These are phyloP conservation scores for Bubo bubo DNA, from an alignment of 2,113 vertebrate species.

Conservation along the genomic window DNA sequence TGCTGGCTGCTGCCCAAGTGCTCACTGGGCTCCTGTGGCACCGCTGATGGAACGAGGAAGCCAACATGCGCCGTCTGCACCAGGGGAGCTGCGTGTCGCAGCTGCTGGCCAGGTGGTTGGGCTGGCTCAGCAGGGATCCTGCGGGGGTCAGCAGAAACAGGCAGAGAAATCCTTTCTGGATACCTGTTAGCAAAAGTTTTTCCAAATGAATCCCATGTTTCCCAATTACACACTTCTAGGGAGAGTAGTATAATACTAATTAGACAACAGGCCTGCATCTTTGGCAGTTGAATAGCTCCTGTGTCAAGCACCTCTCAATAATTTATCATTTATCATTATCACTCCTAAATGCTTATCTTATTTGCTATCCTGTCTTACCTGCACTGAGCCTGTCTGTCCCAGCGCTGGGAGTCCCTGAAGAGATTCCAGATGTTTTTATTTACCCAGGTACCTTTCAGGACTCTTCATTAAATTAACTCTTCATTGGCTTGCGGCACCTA, in stretches of 20 bases:
- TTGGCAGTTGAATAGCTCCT: not conserved
- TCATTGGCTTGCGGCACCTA: not conserved
- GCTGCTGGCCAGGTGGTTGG: not conserved
- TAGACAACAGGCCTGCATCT: not conserved
- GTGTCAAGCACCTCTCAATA: not conserved
- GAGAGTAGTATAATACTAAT: not conserved
- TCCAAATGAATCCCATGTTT: accelerated
- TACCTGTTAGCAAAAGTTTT: not conserved
- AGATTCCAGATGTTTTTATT: slow-evolving; percentile 11
- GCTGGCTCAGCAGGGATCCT: not conserved
- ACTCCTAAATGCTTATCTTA: not conserved
- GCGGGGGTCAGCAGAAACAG: not conserved
- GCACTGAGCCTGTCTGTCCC: not conserved
- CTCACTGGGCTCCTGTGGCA: not conserved
- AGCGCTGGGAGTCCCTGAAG: not conserved
- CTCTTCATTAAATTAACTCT: not conserved
- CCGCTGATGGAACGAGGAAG: not conserved
- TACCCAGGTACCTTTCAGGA: not conserved
- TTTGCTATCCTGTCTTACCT: not conserved
- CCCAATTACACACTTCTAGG: not conserved
- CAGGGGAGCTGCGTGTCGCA: not conserved
- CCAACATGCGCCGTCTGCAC: not conserved
- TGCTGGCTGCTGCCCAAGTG: not conserved
- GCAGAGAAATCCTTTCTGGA: not conserved
- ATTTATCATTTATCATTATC: not conserved